These are phyloP conservation scores for Nerophis lumbriciformis DNA, from an alignment of 2,113 vertebrate genomes.

Conservation along the genomic window DNA sequence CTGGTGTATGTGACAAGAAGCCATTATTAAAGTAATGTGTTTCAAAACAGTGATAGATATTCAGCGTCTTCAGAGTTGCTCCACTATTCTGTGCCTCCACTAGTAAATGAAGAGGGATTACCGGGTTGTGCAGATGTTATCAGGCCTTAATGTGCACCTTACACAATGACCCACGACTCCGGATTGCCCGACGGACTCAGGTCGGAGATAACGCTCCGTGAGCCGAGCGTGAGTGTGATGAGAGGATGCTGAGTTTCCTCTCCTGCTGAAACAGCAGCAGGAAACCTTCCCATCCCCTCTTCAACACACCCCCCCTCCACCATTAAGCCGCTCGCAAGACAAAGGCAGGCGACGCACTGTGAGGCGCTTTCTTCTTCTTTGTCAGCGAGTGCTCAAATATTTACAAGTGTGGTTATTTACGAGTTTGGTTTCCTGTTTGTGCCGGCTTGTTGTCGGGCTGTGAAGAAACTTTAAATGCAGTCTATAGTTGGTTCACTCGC, in stretches of 20 bases:
- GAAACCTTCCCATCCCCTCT: constrained; percentile 14
- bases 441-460: constrained; percentile 21
- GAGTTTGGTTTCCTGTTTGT: constrained; percentile 4
- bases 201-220: constrained; percentile 42
- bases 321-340: constrained; percentile 38
- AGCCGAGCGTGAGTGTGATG: constrained; percentile 32
- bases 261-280: constrained; percentile 42
- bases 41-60: too few relatives aligned
- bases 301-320: constrained; percentile 5
- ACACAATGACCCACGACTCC: constrained; percentile 53
- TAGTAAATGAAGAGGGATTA: constrained; percentile 62
- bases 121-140: constrained; percentile 54
- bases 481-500: constrained; percentile 29
- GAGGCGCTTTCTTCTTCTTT: constrained; percentile 35
- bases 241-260: constrained; percentile 39
- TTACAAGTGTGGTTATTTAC: not conserved
- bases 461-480: constrained; percentile 24
- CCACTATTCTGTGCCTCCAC: constrained; percentile 48
- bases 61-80: constrained; percentile 36
- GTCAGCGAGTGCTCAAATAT: constrained; percentile 19
- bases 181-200: constrained; percentile 35
- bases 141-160: constrained; percentile 59
- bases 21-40: too few relatives aligned
- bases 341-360: constrained; percentile 19
- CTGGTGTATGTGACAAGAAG: too few relatives aligned